Conservation (phyloP, 2,888 invertebrate species). For the Phaedon cochleariae region DNA sequence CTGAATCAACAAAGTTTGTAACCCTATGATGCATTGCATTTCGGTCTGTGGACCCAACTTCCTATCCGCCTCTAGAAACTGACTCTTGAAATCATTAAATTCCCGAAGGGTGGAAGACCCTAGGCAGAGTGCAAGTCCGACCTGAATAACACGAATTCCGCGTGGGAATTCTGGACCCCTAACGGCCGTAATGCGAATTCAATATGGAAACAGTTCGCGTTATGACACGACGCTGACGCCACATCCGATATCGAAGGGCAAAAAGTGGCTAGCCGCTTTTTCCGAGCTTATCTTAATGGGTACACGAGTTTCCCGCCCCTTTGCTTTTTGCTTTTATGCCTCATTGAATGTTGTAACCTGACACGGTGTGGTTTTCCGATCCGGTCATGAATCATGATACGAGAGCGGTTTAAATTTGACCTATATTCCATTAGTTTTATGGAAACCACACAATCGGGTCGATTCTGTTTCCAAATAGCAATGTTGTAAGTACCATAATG, state of each 20-base stretch:
- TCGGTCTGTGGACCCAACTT: too few relatives aligned
- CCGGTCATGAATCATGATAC: too few relatives aligned
- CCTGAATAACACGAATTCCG: not conserved
- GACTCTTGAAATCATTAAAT: not conserved
- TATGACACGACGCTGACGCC: not conserved
- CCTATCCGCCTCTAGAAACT: not conserved
- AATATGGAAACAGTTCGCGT: not conserved
- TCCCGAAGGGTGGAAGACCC: not conserved
- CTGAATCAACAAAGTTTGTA: too few relatives aligned
- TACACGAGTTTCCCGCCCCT: not conserved
- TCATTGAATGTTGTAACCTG: too few relatives aligned
- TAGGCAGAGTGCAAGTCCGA: not conserved
- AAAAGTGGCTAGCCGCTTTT: not conserved
- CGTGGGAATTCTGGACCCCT: not conserved
- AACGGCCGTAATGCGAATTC: conserved; percentile 1
- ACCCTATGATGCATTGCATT: too few relatives aligned
- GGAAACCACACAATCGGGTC: too few relatives aligned
- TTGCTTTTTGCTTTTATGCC: too few relatives aligned
- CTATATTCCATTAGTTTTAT: too few relatives aligned
- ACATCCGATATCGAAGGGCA: not conserved
- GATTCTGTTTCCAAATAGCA: too few relatives aligned
- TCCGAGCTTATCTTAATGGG: not conserved
- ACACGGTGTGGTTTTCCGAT: too few relatives aligned
- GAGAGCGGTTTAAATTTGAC: too few relatives aligned
- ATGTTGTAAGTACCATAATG: too few relatives aligned